Evolutionary conservation across 2,888 invertebrate species (phyloP), one percentile per base, ranked within the genome.

Genomic region (Tineola bisselliella): DNA sequence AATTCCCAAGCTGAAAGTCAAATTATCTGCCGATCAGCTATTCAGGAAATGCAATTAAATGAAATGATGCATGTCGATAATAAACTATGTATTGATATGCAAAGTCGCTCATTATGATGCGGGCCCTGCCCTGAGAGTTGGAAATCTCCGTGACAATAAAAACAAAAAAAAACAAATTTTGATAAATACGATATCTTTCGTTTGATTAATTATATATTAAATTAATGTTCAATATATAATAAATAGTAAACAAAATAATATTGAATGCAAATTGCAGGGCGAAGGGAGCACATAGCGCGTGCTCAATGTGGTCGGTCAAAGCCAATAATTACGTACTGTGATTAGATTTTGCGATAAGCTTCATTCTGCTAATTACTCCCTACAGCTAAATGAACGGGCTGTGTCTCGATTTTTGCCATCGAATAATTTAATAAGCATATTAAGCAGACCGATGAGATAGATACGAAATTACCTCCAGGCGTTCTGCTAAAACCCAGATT

Each of bases 281-380:
- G 17, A 54, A 54, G 25, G 6, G 54, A 25, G 25, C 54, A 8
- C 54, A 18, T n/a, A 25, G 54, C 25, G 13, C 60, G 60, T 44
- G 48, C 44, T 19, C 43, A 71, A 71, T 75, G 70, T 72, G 71
- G 73, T 72, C 65, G 68, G 69, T 72, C 72, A 72, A 71, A 77
- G 72, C 77, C 80, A 81, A 79, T 83, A 84, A 86, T 86, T 86
- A 86, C 72, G 74, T 70, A 66, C 75, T 71, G 77, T 81, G 87
- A 86, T 87, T 82, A 81, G 79, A 84, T 79, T 74, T 71, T 66
- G 68, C 74, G 82, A 86, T 84, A 83, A 81, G 76, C 73, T 77
- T 78, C 80, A 81, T 81, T 83, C 79, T 69, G 76, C 81, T 87
- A 87, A 87, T 86, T 87, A 86, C 86, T 87, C 86, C 87, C 87